These are phyloP conservation scores for Cremastinae sp. DNA, from an alignment of 2,888 invertebrate species.

Conservation along the genomic window DNA sequence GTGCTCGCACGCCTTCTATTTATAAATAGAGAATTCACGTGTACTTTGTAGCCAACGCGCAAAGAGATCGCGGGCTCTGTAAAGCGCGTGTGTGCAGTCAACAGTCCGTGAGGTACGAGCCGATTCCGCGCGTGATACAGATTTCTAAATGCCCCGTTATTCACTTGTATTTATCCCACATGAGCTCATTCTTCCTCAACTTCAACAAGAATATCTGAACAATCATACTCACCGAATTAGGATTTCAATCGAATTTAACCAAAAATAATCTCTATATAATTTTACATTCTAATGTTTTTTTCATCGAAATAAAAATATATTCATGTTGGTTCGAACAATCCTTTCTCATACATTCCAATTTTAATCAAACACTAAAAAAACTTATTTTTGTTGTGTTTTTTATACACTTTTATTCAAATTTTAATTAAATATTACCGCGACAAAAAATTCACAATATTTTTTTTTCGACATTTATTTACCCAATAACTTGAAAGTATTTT, in stretches of 20 bases:
- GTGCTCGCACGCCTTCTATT: background rate
- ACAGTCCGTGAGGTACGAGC: conserved; percentile 46
- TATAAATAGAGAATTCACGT: conserved; percentile 14
- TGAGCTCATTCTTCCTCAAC: background rate
- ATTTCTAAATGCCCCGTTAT: conserved; percentile 69
- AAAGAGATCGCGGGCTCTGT: conserved; percentile 6
- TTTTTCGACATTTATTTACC: no score
- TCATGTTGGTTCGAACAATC: no score
- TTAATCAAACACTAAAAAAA: no score
- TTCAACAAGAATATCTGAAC: background rate
- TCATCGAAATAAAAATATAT: no score
- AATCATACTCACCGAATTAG: background rate
- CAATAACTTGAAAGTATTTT: no score
- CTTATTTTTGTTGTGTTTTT: no score
- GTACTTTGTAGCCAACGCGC: conserved; percentile 36
- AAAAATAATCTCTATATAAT: no score
- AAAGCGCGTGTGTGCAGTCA: conserved; percentile 48
- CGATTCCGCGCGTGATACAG: conserved; percentile 59
- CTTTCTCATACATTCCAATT: no score
- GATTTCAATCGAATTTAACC: background rate
- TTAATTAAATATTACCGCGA: no score
- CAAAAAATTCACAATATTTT: no score
- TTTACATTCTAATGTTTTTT: no score
- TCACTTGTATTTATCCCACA: conserved; percentile 23
- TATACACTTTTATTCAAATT: no score